Evolutionary conservation across 2,113 vertebrate genomes (phyloP), one percentile per base, ranked within the genome.

Genomic region (Syngnathus floridae): DNA sequence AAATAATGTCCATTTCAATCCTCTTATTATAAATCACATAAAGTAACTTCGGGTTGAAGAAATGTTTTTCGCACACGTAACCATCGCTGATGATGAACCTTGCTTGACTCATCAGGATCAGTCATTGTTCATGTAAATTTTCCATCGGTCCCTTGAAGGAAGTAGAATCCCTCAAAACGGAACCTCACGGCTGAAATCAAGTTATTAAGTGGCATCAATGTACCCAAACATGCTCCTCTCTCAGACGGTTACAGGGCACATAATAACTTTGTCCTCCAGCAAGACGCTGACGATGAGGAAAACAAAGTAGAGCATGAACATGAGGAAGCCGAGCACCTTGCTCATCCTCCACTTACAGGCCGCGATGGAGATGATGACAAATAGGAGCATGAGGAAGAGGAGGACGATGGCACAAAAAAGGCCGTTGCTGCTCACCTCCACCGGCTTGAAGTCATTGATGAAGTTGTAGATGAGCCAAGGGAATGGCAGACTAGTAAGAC

Each of bases 391-490:
- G 73, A 91, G 79, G 87, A 91, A 91, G 75, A 91, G 90, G 62
- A 91, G 87, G 35, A 91, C 90, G 16, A 91, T 91, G 81, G 90
- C 87, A 36, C 90, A 91, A 87, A 91, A 91, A n/a, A 91, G 73
- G 57, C 90, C 90, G 8, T 91, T 91, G 78, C 89, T 91, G 89
- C 90, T 91, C 49, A 91, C 90, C 36, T 82, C 1, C 1, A 91
- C 84, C 0, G 87, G 36, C 61, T 81, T 75, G 17, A 90, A 73
- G 70, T 88, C 75, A 35, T 91, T 86, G 51, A 84, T 0, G 38
- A 84, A 57, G 58, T 84, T 79, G 69, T 73, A 91, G 61, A 91
- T 0, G 19, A 91, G 84, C 90, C 90, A 91, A 0, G 90, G 90
- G 64, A 91, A 91, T 0, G 90, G 90, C 67, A 91, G 78, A 0